Evolutionary conservation across 2,888 invertebrate species (phyloP).

Genomic region (Rhodophaea formosa): DNA sequence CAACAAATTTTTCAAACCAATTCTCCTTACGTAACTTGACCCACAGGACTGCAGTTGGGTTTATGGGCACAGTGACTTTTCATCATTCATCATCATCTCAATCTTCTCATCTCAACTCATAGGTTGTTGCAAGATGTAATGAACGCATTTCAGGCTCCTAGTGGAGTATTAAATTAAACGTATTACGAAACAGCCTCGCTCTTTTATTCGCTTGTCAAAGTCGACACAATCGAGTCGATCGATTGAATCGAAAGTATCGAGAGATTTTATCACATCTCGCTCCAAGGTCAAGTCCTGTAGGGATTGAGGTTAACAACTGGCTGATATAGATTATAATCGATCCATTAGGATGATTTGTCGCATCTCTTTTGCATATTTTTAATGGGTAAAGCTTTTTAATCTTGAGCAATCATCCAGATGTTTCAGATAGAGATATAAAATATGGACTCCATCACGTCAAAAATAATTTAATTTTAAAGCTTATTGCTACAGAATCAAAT

Average conservation of each 20-base stretch:
- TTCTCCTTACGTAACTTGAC: too few relatives aligned
- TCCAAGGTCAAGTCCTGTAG: conserved; percentile 64
- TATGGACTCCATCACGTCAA: neutral
- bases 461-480: neutral
- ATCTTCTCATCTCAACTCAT: too few relatives aligned
- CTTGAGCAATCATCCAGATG: conserved; percentile 50
- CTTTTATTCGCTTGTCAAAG: conserved; percentile 38
- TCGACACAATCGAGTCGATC: conserved; percentile 34
- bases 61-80: too few relatives aligned
- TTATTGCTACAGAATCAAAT: neutral
- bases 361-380: conserved; percentile 32
- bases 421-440: conserved; percentile 24
- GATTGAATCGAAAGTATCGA: conserved; percentile 45
- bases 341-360: conserved; percentile 54
- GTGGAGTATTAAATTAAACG: conserved; percentile 18
- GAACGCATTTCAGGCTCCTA: conserved; percentile 15
- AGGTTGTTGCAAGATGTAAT: neutral
- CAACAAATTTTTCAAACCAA: too few relatives aligned
- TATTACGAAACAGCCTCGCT: conserved; percentile 29
- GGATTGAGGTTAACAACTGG: conserved; percentile 67
- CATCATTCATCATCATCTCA: too few relatives aligned
- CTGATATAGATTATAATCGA: conserved; percentile 40
- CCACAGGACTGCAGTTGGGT: too few relatives aligned
- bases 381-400: conserved; percentile 2
- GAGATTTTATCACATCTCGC: conserved; percentile 54